Base-by-base conservation (phyloP, 2,113 vertebrate genomes). In the Turnix velox region DNA sequence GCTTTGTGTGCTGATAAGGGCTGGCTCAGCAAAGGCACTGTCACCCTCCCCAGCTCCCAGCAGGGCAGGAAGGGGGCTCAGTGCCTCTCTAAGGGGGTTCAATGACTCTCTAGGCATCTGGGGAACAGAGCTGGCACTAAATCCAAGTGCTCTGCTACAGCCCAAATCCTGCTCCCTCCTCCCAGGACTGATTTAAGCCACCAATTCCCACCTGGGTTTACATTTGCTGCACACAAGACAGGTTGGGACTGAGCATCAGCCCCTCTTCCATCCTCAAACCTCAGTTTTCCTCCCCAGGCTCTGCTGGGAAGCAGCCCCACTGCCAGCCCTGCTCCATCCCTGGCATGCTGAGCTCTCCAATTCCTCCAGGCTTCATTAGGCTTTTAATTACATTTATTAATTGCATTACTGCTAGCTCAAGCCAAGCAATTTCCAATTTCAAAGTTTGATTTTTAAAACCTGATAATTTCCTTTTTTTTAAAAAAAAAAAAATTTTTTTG, bases 381-480 rank as follows among this genome's bases (percentile, higher is more conserved):
- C 74, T 80, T 94, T 95, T 90, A 92, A 94, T 96, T 93, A 93
- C 87, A 61, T 93, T 92, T 94, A 96, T 96, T 96, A 93, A 92
- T 82, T 92, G 84, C 78, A 92, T 96, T 94, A 92, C 67, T 20
- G 66, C 49, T 62, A 25, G 42, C 52, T 37, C 0, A 0, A 91
- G 92, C 87, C 92, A 91, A 86, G 84, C 89, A 96, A 94, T 96
- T 95, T 96, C 86, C 95, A 93, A 95, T 95, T 96, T 93, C 75
- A 76, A 83, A 91, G 93, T 93, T 76, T 88, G 94, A 95, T 94
- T 93, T 84, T 84, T 57, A 76, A 94, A 95, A 92, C 84, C 81
- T 82, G 90, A 35, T 92, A 78, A 92, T 95, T 95, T 95, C 45
- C 81, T 52, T 48, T 35, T 35, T 18, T 23, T 16, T 57, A 48